A percentile compares a stretch with the other conserved stretches of the same genome.
Evolutionary conservation across 2,113 vertebrate genomes (phyloP).

Genomic region (Melanostigma gelatinosum): DNA sequence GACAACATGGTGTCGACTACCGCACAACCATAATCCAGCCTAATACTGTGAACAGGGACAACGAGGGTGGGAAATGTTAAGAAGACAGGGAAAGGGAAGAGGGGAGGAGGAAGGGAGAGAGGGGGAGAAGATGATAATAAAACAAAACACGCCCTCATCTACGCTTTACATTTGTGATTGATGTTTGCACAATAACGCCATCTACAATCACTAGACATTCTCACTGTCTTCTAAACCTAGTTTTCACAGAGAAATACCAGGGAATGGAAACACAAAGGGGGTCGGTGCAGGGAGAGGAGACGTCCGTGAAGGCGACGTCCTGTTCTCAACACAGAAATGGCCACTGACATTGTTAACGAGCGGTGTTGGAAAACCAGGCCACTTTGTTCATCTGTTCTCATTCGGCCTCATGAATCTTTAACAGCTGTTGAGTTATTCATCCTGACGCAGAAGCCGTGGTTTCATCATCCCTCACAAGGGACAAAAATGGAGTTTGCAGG

Average conservation of each 20-base stretch:
- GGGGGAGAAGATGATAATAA: slow-evolving; percentile 48
- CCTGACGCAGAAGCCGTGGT: slow-evolving; percentile 50
- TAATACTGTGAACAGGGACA: slow-evolving; percentile 77
- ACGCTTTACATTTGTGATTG: slow-evolving; percentile 62
- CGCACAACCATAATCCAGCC: slow-evolving; percentile 80
- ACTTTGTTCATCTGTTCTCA: slow-evolving; percentile 56
- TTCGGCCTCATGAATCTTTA: slow-evolving; percentile 67
- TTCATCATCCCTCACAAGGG: slow-evolving; percentile 56
- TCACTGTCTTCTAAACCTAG: slow-evolving; percentile 76
- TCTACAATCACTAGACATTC: slow-evolving; percentile 72
- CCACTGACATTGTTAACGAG: slow-evolving; percentile 9
- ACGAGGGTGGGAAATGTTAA: slow-evolving; percentile 29
- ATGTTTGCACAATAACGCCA: slow-evolving; percentile 73
- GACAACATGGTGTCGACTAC: slow-evolving; percentile 78
- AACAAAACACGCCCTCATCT: slow-evolving; percentile 66
- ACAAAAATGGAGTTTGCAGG: slow-evolving; percentile 38
- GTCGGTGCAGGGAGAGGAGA: slow-evolving; percentile 34
- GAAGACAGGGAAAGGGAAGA: slow-evolving; percentile 24
- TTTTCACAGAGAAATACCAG: slow-evolving; percentile 60
- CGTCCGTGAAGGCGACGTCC: slow-evolving; percentile 47
- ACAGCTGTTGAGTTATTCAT: slow-evolving; percentile 65
- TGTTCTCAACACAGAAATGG: slow-evolving; percentile 71
- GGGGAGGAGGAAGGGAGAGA: slow-evolving; percentile 19
- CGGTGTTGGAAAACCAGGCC: slow-evolving; percentile 32
- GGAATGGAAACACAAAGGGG: slow-evolving; percentile 61